Evolutionary conservation across 2,113 vertebrate genomes (phyloP).

Genomic region (Arenaria interpres): DNA sequence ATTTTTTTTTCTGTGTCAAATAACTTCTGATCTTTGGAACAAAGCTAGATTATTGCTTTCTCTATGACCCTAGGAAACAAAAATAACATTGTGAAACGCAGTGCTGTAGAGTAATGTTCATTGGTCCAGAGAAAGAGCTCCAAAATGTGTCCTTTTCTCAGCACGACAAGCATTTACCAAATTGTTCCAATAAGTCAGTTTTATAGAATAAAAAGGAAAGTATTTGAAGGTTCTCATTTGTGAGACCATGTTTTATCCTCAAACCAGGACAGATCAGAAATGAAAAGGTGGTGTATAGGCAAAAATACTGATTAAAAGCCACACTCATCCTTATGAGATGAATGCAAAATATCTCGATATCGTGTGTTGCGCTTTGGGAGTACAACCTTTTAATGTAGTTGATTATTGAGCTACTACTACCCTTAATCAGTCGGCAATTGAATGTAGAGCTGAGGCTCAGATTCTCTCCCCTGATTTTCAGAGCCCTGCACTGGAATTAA

Average conservation of each 20-base stretch:
- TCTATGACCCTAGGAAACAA: not conserved
- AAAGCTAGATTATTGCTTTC: constrained; percentile 3
- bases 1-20: not conserved
- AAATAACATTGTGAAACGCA: not conserved
- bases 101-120: not conserved
- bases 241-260: not conserved
- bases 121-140: not conserved
- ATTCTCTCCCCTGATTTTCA: not conserved
- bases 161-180: not conserved
- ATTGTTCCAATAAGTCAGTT: not conserved
- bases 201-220: not conserved
- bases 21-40: not conserved
- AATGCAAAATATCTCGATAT: not conserved
- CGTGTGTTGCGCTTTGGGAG: not conserved
- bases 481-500: not conserved
- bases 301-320: not conserved
- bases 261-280: not conserved
- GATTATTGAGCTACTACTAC: not conserved
- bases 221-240: not conserved
- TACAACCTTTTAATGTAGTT: not conserved
- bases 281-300: not conserved
- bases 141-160: not conserved
- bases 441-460: not conserved
- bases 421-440: not conserved
- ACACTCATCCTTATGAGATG: not conserved